Conservation (phyloP, 2,888 invertebrate genomes). For the Leptinotarsa juncta region DNA sequence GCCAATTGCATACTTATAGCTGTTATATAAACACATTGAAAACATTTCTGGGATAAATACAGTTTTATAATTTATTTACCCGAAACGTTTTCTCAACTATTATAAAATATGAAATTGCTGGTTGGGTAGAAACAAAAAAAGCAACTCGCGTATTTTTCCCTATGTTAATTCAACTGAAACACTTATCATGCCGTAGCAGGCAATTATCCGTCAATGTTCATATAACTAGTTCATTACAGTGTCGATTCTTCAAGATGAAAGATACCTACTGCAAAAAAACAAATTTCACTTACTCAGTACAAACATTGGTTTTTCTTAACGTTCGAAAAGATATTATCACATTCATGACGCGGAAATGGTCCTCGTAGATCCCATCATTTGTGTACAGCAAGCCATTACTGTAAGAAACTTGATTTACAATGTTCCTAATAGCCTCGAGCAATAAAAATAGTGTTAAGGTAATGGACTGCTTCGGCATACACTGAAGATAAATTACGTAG, state of each 20-base stretch:
- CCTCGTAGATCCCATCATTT: slow-evolving; percentile 2
- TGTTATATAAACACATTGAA: no score
- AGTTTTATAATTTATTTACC: no score
- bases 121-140: no score
- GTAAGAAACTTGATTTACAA: slow-evolving; percentile 5
- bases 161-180: no score
- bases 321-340: background rate
- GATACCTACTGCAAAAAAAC: background rate
- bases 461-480: background rate
- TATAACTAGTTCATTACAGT: background rate
- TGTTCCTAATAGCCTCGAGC: background rate
- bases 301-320: background rate
- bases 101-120: no score
- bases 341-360: slow-evolving; percentile 3
- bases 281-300: background rate
- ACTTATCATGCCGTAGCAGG: no score
- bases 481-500: background rate
- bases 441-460: background rate
- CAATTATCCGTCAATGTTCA: background rate
- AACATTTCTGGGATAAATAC: no score
- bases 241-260: background rate
- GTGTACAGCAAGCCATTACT: background rate
- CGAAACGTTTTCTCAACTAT: no score
- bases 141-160: no score
- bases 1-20: no score